Evolutionary conservation across 1,140 invertebrate species (phyloP).

Genomic region (Rhyacophila brunnea): DNA sequence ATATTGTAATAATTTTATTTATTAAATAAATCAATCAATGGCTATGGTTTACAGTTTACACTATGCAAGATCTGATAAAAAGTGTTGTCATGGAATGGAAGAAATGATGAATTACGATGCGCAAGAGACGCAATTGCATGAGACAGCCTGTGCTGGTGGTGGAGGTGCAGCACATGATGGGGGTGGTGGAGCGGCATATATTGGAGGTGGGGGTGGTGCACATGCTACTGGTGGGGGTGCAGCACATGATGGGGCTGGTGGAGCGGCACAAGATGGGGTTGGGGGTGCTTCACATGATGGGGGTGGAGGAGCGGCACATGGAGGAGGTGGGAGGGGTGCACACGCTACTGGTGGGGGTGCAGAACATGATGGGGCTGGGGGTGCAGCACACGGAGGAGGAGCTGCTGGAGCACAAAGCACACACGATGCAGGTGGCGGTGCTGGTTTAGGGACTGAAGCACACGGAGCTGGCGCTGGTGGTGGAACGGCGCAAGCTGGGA

Average conservation of each 20-base stretch:
- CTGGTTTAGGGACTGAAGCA: background rate
- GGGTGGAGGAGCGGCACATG: conserved; percentile 4
- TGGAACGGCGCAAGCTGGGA: background rate
- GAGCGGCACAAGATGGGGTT: background rate
- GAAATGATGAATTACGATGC: too few species aligned
- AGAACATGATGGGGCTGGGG: background rate
- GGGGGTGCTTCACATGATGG: background rate
- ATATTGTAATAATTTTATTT: too few species aligned
- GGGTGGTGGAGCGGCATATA: too few species aligned
- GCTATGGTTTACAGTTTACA: too few species aligned
- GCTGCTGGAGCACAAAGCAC: background rate
- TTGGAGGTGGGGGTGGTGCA: background rate
- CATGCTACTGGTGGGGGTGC: background rate
- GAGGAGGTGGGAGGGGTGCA: background rate
- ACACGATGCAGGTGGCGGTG: background rate
- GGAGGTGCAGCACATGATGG: too few species aligned
- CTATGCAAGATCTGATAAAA: too few species aligned
- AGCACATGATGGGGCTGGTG: background rate
- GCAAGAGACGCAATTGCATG: too few species aligned
- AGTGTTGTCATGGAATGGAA: too few species aligned
- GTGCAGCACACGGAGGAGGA: too few species aligned
- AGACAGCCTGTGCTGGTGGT: too few species aligned
- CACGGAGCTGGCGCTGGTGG: background rate
- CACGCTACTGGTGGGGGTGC: conserved; percentile 2
- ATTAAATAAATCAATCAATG: too few species aligned